Evolutionary conservation across 2,797 vertebrate genomes (phyloP).

Genomic region (Furcifer pardalis): DNA sequence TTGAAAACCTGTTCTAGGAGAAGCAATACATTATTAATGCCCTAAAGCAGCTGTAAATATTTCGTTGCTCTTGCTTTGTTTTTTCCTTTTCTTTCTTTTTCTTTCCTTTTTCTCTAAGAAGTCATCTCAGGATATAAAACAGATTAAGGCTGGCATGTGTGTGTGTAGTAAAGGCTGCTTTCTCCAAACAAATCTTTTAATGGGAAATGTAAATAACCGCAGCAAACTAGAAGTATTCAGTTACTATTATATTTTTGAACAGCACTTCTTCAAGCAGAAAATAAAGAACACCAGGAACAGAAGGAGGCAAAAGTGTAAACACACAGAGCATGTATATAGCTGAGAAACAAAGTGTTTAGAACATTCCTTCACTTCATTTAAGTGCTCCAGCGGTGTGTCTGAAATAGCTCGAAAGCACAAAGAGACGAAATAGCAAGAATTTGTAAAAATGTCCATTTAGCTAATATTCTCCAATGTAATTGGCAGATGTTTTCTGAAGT

Average conservation of each 20-base stretch:
- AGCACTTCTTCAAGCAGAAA: not conserved
- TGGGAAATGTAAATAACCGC: conserved; percentile 35
- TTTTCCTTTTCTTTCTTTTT: not conserved
- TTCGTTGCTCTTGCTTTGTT: conserved; percentile 35
- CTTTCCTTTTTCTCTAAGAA: not conserved
- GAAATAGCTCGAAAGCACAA: conserved; percentile 29
- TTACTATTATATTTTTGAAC: conserved; percentile 19
- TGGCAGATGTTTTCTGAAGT: no score
- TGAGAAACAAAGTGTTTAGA: conserved; percentile 15
- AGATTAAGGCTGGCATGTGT: not conserved
- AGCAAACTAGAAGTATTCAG: conserved; percentile 14
- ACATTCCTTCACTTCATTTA: not conserved
- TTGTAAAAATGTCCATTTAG: no score
- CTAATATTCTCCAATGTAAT: no score
- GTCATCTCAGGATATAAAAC: conserved; percentile 38
- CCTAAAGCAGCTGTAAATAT: conserved; percentile 38
- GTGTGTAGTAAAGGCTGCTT: not conserved
- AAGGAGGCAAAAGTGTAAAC: conserved; percentile 2
- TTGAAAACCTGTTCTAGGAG: conserved; percentile 27
- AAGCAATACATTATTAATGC: conserved; percentile 47
- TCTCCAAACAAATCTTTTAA: conserved; percentile 13
- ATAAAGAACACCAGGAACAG: not conserved
- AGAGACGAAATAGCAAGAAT: conserved; percentile 43
- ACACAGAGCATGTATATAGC: not conserved
- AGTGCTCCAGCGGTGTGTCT: not conserved